These are phyloP conservation scores for Trachelus stipa DNA, from an alignment of 2,888 invertebrate genomes.

Conservation along the genomic window DNA sequence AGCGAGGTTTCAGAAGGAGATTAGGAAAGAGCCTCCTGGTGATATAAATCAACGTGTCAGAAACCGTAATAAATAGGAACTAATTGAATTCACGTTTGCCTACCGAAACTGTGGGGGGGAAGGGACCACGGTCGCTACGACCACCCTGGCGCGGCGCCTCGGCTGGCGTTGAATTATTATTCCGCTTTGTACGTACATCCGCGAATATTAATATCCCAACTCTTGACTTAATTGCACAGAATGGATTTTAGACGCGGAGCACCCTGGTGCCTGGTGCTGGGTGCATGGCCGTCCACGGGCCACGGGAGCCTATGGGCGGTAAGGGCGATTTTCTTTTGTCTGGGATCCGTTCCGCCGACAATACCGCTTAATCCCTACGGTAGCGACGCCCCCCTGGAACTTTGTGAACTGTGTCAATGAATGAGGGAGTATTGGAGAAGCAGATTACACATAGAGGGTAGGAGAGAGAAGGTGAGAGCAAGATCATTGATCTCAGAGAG, in stretches of 20 bases:
- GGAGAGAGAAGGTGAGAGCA: no score
- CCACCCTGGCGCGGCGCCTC: conserved; percentile 36
- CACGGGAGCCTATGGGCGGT: conserved; percentile 23
- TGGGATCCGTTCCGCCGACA: conserved; percentile 36
- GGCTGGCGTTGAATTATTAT: conserved; percentile 58
- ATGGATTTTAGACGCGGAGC: conserved; percentile 50
- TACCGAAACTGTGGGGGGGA: conserved; percentile 37
- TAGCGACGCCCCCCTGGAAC: conserved; percentile 23
- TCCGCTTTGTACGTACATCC: conserved; percentile 61
- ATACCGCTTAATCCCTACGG: conserved; percentile 39
- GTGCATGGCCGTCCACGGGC: neutral
- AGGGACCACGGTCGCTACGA: conserved; percentile 30
- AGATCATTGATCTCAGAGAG: neutral
- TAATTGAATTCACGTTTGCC: conserved; percentile 60
- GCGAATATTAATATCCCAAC: conserved; percentile 62
- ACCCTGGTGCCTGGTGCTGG: conserved; percentile 21
- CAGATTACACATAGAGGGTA: neutral
- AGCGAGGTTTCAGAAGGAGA: conserved; percentile 33
- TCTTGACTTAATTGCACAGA: conserved; percentile 62
- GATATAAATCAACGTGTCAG: conserved; percentile 49
- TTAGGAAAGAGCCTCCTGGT: conserved; percentile 40
- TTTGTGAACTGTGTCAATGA: conserved; percentile 36
- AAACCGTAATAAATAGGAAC: conserved; percentile 56
- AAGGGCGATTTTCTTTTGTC: conserved; percentile 45
- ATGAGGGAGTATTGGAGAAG: conserved; percentile 27